A percentile compares a stretch with the other conserved stretches of the same genome.
phyloP scores from a whole-genome alignment of 2,797 vertebrate species.

The Varecia variegata region DNA sequence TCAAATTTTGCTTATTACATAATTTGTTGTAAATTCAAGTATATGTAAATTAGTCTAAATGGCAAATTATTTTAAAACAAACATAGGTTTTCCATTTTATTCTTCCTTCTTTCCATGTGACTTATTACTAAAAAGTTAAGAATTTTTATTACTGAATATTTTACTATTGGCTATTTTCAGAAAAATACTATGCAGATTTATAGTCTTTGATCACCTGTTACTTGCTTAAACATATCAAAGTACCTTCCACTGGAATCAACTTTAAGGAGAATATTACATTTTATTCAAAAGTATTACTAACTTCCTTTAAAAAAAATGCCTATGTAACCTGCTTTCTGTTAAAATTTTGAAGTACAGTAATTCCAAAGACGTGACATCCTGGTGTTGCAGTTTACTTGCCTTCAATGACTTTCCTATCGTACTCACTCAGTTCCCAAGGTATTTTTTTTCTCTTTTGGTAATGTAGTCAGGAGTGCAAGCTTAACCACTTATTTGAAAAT shows the following conservation, averaged over 20 bases:
- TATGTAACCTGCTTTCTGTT: background rate
- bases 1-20: background rate
- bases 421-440: constrained; percentile 4
- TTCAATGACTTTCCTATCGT: constrained; percentile 55
- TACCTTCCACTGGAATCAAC: background rate
- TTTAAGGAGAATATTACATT: background rate
- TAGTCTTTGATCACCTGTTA: background rate
- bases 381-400: background rate
- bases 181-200: background rate
- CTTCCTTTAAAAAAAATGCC: background rate
- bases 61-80: background rate
- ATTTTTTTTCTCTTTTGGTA: background rate
- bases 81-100: background rate
- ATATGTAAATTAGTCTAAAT: background rate
- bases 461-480: constrained; percentile 45
- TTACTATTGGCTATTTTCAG: background rate
- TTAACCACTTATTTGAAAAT: constrained; percentile 59
- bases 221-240: background rate
- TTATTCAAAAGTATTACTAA: background rate
- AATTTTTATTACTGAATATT: background rate
- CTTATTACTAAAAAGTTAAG: background rate
- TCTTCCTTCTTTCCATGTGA: background rate
- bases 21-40: background rate
- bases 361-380: background rate
- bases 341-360: constrained; percentile 15